Conservation (phyloP, 2,113 vertebrate species). For the Narcine bancroftii region DNA sequence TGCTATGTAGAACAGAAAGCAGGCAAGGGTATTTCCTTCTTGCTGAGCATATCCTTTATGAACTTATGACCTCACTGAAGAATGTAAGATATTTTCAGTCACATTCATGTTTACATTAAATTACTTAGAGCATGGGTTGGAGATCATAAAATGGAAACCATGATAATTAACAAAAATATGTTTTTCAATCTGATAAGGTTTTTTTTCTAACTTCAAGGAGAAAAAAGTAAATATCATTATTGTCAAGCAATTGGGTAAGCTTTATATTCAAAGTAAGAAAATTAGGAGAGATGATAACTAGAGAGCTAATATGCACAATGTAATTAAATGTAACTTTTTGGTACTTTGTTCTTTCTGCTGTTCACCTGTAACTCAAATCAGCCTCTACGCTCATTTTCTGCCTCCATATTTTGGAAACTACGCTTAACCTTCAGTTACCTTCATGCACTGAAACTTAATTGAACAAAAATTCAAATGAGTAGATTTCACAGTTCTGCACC, state of each 20-base stretch:
- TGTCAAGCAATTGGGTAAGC: not conserved
- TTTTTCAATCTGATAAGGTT: not conserved
- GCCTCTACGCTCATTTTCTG: not conserved
- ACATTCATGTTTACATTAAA: conserved; percentile 41
- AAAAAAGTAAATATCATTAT: not conserved
- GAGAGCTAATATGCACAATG: not conserved
- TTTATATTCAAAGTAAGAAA: not conserved
- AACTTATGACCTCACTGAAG: conserved; percentile 51
- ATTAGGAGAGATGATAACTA: not conserved
- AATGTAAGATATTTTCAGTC: conserved; percentile 48
- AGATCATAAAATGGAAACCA: not conserved
- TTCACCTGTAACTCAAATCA: not conserved
- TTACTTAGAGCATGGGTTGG: not conserved
- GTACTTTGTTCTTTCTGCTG: not conserved
- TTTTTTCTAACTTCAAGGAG: not conserved
- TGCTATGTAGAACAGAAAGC: conserved; percentile 40
- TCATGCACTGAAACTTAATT: too few species aligned
- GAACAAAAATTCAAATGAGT: too few species aligned
- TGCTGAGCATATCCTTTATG: conserved; percentile 46
- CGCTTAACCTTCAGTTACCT: too few species aligned
- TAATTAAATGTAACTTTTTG: not conserved
- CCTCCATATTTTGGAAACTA: too few species aligned
- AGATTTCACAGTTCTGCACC: too few species aligned
- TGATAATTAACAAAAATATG: not conserved
- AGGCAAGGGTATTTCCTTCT: conserved; percentile 47